Evolutionary conservation across 2,113 vertebrate species (phyloP).

Genomic region (Scophthalmus maximus): DNA sequence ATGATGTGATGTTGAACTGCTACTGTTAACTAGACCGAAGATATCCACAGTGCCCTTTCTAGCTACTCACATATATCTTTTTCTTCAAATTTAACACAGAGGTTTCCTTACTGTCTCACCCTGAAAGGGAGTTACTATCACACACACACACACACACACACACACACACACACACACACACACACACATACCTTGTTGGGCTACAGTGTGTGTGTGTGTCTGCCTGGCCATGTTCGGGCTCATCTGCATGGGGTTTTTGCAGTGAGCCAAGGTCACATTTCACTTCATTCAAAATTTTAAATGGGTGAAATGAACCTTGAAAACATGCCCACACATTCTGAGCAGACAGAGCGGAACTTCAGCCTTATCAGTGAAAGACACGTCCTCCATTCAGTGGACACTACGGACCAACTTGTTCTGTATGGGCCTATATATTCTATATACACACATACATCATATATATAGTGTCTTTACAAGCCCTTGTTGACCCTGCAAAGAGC

Average conservation of each 20-base stretch:
- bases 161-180: too few species aligned
- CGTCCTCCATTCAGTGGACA: not conserved
- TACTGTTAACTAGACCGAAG: too few species aligned
- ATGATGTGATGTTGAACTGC: too few species aligned
- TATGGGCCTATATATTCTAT: not conserved
- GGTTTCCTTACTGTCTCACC: too few species aligned
- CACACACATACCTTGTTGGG: too few species aligned
- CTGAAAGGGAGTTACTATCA: too few species aligned
- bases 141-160: too few species aligned
- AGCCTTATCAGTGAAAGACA: not conserved
- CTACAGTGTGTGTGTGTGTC: not conserved
- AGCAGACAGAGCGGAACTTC: not conserved
- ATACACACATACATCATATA: not conserved
- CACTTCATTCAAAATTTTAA: conserved; percentile 36
- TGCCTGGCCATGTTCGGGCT: too few species aligned
- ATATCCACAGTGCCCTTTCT: too few species aligned
- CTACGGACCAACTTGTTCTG: not conserved
- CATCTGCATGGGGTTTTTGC: not conserved
- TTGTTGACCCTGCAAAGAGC: not conserved
- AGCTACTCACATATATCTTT: too few species aligned
- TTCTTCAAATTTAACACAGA: too few species aligned
- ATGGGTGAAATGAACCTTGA: conserved; percentile 42
- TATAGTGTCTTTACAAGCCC: too few species aligned
- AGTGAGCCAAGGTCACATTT: conserved; percentile 46
- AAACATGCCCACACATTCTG: conserved; percentile 6